These are phyloP conservation scores for Nycticorax nycticorax DNA, from an alignment of 2,113 vertebrate genomes.

Conservation along the genomic window DNA sequence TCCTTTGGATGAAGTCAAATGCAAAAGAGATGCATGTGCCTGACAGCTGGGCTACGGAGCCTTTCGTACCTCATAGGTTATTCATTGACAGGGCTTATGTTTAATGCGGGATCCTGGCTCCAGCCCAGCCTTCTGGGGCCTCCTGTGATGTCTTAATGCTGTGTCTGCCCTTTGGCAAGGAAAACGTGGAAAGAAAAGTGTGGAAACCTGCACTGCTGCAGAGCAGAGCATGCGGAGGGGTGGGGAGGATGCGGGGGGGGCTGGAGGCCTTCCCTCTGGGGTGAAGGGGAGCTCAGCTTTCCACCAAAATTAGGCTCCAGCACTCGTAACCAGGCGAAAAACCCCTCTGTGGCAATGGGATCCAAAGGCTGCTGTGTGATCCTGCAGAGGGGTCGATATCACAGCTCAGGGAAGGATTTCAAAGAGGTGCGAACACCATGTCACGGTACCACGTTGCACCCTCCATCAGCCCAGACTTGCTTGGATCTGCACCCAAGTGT, in stretches of 20 bases:
- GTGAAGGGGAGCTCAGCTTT: background rate
- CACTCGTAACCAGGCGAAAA: background rate
- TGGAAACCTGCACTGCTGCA: background rate
- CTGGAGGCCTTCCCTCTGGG: background rate
- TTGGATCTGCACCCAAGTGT: background rate
- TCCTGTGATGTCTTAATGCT: background rate
- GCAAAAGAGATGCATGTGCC: background rate
- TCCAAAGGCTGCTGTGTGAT: background rate
- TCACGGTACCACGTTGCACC: accelerated
- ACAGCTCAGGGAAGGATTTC: background rate
- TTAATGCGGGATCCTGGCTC: background rate
- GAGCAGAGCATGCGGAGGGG: background rate
- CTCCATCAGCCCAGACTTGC: background rate
- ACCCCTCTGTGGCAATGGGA: background rate
- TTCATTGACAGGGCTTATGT: background rate
- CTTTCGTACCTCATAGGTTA: background rate
- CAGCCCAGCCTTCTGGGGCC: background rate
- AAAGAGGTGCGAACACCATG: accelerated
- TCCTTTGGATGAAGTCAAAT: background rate
- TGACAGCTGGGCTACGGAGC: background rate
- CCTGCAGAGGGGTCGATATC: too few relatives aligned
- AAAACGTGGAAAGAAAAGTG: background rate
- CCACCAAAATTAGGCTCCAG: background rate
- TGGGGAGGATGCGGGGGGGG: background rate
- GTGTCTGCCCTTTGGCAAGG: background rate